Evolutionary conservation across 2,113 vertebrate species (phyloP).

Genomic region (Andinoacara biseriatus): DNA sequence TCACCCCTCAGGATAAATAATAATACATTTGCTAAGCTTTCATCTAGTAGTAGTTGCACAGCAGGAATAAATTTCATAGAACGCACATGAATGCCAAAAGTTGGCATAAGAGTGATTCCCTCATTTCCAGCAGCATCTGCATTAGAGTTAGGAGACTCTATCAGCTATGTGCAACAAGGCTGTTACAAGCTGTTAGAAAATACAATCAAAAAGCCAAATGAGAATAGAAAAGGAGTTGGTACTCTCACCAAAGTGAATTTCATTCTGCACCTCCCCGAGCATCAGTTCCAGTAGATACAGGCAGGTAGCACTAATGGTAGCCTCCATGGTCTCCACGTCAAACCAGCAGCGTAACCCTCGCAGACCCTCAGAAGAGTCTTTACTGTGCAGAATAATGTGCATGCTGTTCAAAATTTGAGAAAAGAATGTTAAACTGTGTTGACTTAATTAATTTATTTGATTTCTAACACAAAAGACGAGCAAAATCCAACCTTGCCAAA

Average conservation of each 20-base stretch:
- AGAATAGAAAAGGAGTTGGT: not conserved
- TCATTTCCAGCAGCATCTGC: not conserved
- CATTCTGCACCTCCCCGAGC: too few species aligned
- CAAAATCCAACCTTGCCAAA: not conserved
- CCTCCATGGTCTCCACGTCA: not conserved
- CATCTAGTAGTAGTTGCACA: not conserved
- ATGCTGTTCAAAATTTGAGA: not conserved
- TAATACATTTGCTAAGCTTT: conserved; percentile 9
- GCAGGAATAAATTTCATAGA: conserved; percentile 6
- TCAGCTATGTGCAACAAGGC: not conserved
- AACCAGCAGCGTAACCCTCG: not conserved
- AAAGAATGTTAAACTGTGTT: not conserved
- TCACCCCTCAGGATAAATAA: conserved; percentile 5
- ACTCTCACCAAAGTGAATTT: not conserved
- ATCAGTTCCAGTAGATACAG: not conserved
- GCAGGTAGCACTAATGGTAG: not conserved
- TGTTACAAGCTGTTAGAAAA: not conserved
- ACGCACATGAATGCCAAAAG: not conserved
- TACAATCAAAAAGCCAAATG: not conserved
- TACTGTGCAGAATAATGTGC: not conserved
- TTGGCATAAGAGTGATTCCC: not conserved
- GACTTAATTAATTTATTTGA: not conserved
- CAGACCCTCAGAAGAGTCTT: not conserved
- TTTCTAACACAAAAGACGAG: not conserved
- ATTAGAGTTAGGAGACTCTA: not conserved